Evolutionary conservation across 2,888 invertebrate species (phyloP).

Genomic region (Drosophila pseudotakahashii): DNA sequence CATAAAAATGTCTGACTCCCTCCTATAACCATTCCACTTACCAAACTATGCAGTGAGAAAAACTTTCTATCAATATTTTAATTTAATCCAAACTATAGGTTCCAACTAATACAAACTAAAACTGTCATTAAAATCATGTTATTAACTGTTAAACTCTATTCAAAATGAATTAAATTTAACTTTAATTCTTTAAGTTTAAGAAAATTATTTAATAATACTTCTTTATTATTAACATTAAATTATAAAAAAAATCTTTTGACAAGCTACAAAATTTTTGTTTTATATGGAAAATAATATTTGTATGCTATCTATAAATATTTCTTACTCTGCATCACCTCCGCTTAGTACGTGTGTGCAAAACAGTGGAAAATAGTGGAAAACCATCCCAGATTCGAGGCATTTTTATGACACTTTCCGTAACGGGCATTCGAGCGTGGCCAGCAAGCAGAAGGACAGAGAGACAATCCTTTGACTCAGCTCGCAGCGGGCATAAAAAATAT

Average conservation of each 20-base stretch:
- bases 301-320: background rate
- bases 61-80: background rate
- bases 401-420: constrained; percentile 74
- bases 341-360: constrained; percentile 73
- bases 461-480: constrained; percentile 53
- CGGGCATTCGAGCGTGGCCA: constrained; percentile 40
- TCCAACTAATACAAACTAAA: too few relatives aligned
- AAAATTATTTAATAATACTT: too few relatives aligned
- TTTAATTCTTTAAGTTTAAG: too few relatives aligned
- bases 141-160: too few relatives aligned
- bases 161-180: too few relatives aligned
- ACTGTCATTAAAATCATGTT: too few relatives aligned
- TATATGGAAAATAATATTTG: too few relatives aligned
- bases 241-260: too few relatives aligned
- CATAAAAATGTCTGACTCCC: constrained; percentile 71
- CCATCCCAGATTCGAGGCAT: constrained; percentile 53
- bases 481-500: constrained; percentile 52
- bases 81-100: too few relatives aligned
- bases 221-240: too few relatives aligned
- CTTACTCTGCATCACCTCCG: constrained; percentile 10
- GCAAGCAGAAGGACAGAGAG: constrained; percentile 25
- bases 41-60: constrained; percentile 11
- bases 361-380: constrained; percentile 50
- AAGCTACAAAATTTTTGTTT: too few relatives aligned
- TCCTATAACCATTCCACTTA: constrained; percentile 16